These are phyloP conservation scores for Conomelus anceps DNA, from an alignment of 2,888 invertebrate genomes.

Conservation along the genomic window DNA sequence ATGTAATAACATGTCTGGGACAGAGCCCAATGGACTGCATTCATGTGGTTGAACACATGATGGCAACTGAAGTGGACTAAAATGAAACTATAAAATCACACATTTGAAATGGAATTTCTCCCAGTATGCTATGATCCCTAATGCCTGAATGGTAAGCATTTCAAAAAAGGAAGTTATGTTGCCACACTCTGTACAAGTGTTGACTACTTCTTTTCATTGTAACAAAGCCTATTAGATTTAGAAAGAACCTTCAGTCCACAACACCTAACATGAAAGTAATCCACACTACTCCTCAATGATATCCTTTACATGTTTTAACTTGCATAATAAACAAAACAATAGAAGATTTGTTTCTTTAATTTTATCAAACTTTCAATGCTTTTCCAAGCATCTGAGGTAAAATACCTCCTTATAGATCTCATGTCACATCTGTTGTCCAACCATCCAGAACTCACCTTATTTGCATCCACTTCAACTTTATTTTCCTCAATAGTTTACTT, in stretches of 20 bases:
- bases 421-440: neutral
- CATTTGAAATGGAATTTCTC: too few species aligned
- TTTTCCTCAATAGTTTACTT: neutral
- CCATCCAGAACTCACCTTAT: neutral
- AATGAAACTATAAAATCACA: too few species aligned
- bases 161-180: too few species aligned
- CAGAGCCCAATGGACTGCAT: too few species aligned
- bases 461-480: slow-evolving; percentile 1
- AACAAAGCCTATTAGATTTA: neutral
- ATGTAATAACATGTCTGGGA: too few species aligned
- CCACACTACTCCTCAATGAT: neutral
- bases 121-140: too few species aligned
- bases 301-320: neutral
- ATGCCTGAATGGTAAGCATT: too few species aligned
- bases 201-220: neutral
- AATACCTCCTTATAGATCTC: neutral
- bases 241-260: neutral
- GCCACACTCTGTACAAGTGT: too few species aligned
- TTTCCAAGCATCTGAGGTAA: slow-evolving; percentile 1
- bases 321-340: neutral
- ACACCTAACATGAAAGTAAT: neutral
- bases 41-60: too few species aligned
- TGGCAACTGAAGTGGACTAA: too few species aligned
- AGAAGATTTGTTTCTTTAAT: neutral
- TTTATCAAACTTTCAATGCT: neutral